Conservation (phyloP, 1,140 invertebrate species). For the Xylocopa sonorina region DNA sequence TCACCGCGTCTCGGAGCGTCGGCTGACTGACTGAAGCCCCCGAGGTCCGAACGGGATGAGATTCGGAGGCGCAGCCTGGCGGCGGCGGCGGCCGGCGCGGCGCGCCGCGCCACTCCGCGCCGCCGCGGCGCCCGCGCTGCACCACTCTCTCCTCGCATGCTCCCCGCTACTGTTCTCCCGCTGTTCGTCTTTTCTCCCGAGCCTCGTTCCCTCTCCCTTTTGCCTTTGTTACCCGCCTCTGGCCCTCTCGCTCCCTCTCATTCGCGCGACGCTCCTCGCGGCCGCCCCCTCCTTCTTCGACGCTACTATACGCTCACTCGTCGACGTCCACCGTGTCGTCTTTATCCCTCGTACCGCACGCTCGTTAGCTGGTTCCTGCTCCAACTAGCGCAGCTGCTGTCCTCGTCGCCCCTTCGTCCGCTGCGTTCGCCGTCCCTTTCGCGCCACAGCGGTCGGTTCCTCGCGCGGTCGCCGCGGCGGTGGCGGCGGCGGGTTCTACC, state of each 20-base stretch:
- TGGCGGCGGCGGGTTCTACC: conserved; percentile 40
- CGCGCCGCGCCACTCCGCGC: conserved; percentile 23
- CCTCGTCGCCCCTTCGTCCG: conserved; percentile 11
- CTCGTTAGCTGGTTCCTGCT: conserved; percentile 31
- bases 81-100: conserved; percentile 55
- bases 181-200: conserved; percentile 47
- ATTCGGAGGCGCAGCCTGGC: conserved; percentile 72
- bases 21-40: conserved; percentile 77
- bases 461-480: conserved; percentile 49
- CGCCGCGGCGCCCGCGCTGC: conserved; percentile 60
- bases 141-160: conserved; percentile 47
- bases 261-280: conserved; percentile 14
- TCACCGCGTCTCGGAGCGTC: conserved; percentile 75
- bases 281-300: conserved; percentile 2
- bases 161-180: conserved; percentile 52
- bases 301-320: conserved; percentile 3
- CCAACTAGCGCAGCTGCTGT: conserved; percentile 7
- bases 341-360: conserved; percentile 11
- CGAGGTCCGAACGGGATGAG: conserved; percentile 70
- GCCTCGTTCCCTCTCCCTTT: conserved; percentile 47
- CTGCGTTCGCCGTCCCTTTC: conserved; percentile 19
- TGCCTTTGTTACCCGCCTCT: conserved; percentile 54
- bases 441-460: conserved; percentile 26
- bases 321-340: conserved; percentile 10
- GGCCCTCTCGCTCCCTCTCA: conserved; percentile 1